Evolutionary conservation across 2,113 vertebrate species (phyloP).

Genomic region (Desmodus rotundus): DNA sequence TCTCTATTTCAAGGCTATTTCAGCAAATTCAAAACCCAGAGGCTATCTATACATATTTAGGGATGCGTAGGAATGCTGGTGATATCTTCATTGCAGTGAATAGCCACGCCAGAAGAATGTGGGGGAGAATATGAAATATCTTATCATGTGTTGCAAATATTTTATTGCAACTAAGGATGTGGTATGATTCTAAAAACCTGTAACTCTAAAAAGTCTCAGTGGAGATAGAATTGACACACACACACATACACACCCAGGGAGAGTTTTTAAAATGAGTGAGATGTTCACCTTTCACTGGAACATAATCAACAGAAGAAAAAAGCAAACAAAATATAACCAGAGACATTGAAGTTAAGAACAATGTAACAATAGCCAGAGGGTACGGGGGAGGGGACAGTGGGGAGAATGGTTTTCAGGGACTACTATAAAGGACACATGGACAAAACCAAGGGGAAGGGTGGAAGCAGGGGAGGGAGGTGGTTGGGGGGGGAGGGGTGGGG

Average conservation of each 20-base stretch:
- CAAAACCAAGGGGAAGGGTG: too few species aligned
- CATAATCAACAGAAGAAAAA: too few species aligned
- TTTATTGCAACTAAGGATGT: neutral
- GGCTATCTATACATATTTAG: neutral
- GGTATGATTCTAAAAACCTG: neutral
- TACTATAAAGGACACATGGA: too few species aligned
- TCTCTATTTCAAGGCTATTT: slow-evolving; percentile 64
- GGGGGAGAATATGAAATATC: neutral
- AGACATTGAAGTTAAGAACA: too few species aligned
- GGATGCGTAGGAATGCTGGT: neutral
- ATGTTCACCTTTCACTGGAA: too few species aligned
- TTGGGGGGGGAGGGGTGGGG: too few species aligned
- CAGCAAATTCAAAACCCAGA: slow-evolving; percentile 55
- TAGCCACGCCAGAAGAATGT: neutral
- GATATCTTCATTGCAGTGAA: neutral
- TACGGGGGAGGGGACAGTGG: too few species aligned
- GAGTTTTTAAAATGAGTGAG: neutral
- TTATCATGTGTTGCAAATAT: neutral
- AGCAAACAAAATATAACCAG: too few species aligned
- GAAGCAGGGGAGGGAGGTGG: too few species aligned
- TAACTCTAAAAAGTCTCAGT: neutral
- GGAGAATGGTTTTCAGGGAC: too few species aligned
- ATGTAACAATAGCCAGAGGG: too few species aligned
- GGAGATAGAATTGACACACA: neutral
- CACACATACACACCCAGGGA: neutral